Evolutionary conservation across 2,113 vertebrate genomes (phyloP).

Genomic region (Donacobius atricapilla): DNA sequence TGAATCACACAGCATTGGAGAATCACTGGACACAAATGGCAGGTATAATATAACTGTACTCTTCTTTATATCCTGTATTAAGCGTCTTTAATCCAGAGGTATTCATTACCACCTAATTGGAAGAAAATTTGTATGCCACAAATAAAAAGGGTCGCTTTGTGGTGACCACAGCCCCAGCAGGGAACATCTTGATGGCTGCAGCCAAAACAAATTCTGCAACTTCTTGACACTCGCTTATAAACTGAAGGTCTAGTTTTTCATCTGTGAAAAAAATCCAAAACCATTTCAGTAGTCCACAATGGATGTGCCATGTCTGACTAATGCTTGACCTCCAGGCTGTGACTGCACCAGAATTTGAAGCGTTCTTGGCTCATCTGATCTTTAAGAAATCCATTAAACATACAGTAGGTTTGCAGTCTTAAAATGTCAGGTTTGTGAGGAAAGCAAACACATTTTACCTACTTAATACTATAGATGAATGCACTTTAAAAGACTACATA

Average conservation of each 20-base stretch:
- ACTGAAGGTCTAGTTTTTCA: not conserved
- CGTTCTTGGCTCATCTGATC: not conserved
- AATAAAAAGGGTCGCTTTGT: not conserved
- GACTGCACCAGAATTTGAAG: not conserved
- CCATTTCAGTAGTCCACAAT: not conserved
- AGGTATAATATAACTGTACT: constrained; percentile 1
- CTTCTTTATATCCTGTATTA: constrained; percentile 24
- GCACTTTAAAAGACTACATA: not conserved
- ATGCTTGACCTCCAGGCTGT: not conserved
- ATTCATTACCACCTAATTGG: constrained; percentile 25
- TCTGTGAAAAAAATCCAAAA: not conserved
- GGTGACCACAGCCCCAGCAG: not conserved
- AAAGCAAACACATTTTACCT: not conserved
- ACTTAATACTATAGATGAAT: not conserved
- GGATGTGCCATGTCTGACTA: not conserved
- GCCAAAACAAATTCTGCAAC: not conserved
- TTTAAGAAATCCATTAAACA: not conserved
- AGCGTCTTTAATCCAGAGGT: constrained; percentile 30
- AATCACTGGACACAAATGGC: constrained; percentile 61
- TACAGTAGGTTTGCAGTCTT: not conserved
- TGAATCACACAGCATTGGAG: constrained; percentile 2
- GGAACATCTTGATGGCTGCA: not conserved
- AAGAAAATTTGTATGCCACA: not conserved
- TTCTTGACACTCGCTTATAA: not conserved
- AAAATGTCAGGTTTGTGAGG: not conserved